These are phyloP conservation scores for Micromesistius poutassou DNA, from an alignment of 2,797 vertebrate species.

Conservation along the genomic window DNA sequence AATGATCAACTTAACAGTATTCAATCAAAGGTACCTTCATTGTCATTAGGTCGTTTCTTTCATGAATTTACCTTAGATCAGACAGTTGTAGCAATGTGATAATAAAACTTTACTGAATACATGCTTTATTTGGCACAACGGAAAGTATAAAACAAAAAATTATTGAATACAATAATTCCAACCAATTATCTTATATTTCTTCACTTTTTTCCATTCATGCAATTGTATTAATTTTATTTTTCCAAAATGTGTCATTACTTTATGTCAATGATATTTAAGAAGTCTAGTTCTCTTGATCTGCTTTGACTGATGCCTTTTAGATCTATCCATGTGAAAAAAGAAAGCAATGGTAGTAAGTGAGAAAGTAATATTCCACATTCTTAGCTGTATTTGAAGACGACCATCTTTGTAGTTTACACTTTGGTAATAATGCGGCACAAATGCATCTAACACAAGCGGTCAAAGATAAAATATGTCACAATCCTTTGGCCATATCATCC, in stretches of 20 bases:
- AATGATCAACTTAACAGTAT: not conserved
- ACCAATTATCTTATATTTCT: not conserved
- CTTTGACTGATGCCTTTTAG: not conserved
- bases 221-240: not conserved
- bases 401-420: not conserved
- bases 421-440: not conserved
- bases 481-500: conserved; percentile 1
- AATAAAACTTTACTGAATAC: conserved; percentile 1
- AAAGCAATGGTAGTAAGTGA: not conserved
- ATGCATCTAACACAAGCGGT: not conserved
- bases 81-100: not conserved
- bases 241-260: not conserved
- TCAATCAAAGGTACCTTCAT: not conserved
- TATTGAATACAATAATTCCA: not conserved
- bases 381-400: not conserved
- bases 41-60: not conserved
- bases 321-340: too few relatives aligned
- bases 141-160: not conserved
- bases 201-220: not conserved
- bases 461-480: not conserved
- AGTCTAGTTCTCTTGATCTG: not conserved
- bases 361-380: not conserved
- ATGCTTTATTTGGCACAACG: not conserved
- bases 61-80: not conserved
- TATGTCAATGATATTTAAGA: not conserved